phyloP scores from a whole-genome alignment of 2,797 vertebrate species.

The Carapus acus region DNA sequence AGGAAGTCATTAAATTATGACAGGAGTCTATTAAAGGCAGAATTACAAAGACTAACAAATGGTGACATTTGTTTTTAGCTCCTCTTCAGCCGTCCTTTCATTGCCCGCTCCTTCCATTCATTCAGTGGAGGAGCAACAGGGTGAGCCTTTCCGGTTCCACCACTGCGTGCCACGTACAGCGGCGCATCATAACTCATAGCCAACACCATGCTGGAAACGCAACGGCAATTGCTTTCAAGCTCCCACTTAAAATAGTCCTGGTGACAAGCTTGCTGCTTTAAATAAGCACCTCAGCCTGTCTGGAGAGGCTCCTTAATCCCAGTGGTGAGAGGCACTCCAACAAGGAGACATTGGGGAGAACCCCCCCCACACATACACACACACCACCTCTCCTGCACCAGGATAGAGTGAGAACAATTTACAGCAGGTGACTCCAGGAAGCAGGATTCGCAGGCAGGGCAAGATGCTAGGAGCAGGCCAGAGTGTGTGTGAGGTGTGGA shows the following conservation, averaged over 20 bases:
- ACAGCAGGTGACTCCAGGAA: constrained; percentile 63
- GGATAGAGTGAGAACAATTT: constrained; percentile 65
- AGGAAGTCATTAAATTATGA: constrained; percentile 53
- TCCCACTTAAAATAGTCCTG: constrained; percentile 72
- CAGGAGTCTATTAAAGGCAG: constrained; percentile 43
- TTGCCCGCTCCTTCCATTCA: constrained; percentile 43
- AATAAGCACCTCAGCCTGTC: constrained; percentile 73
- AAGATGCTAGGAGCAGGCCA: constrained; percentile 35
- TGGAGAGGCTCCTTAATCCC: constrained; percentile 74
- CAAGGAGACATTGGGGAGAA: constrained; percentile 58
- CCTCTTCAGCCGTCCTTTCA: constrained; percentile 22
- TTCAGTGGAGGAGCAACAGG: constrained; percentile 59
- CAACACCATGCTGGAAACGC: constrained; percentile 58
- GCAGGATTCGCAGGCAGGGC: constrained; percentile 52
- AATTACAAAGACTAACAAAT: constrained; percentile 53
- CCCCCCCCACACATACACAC: too few species aligned
- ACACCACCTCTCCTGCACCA: constrained; percentile 49
- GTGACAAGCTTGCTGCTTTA: constrained; percentile 74
- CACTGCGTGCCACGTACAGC: constrained; percentile 57
- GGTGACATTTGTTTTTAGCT: constrained; percentile 49
- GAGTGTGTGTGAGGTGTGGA: constrained; percentile 33
- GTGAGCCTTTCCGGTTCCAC: constrained; percentile 58
- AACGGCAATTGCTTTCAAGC: constrained; percentile 71
- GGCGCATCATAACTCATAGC: constrained; percentile 70
- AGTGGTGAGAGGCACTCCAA: constrained; percentile 69